These are phyloP conservation scores for Setipinna tenuifilis DNA, from an alignment of 2,797 vertebrate genomes.

Conservation along the genomic window DNA sequence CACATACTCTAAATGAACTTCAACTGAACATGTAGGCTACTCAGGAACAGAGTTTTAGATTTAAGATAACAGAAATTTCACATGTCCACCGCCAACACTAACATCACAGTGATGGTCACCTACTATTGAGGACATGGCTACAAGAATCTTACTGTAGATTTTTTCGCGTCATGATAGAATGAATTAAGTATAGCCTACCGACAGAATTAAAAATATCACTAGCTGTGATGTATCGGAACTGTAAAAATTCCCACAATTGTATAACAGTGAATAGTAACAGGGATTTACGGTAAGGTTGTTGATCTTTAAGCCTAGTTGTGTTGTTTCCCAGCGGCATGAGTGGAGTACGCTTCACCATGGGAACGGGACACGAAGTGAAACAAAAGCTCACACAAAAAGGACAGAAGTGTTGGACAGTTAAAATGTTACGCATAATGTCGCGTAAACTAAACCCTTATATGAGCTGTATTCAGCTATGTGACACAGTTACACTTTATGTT, in stretches of 20 bases:
- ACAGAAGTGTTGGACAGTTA: conserved; percentile 13
- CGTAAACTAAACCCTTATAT: background rate
- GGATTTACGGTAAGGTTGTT: background rate
- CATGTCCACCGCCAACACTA: background rate
- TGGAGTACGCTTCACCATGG: conserved; percentile 74
- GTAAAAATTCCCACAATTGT: background rate
- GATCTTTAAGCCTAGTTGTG: background rate
- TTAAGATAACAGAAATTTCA: background rate
- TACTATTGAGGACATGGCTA: background rate
- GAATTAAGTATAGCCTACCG: too few species aligned
- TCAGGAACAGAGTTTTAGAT: background rate
- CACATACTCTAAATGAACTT: background rate
- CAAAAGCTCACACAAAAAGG: conserved; percentile 39
- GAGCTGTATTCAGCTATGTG: background rate
- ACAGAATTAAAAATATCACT: background rate
- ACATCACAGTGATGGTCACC: background rate
- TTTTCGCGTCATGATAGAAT: background rate
- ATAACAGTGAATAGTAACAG: background rate
- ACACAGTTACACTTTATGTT: background rate
- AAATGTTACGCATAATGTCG: background rate
- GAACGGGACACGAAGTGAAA: conserved; percentile 62
- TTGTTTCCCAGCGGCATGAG: background rate
- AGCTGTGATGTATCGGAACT: background rate
- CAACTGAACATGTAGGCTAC: background rate
- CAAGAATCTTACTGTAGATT: background rate